Conservation (phyloP, 2,888 invertebrate species). For the Desoria tigrina region DNA sequence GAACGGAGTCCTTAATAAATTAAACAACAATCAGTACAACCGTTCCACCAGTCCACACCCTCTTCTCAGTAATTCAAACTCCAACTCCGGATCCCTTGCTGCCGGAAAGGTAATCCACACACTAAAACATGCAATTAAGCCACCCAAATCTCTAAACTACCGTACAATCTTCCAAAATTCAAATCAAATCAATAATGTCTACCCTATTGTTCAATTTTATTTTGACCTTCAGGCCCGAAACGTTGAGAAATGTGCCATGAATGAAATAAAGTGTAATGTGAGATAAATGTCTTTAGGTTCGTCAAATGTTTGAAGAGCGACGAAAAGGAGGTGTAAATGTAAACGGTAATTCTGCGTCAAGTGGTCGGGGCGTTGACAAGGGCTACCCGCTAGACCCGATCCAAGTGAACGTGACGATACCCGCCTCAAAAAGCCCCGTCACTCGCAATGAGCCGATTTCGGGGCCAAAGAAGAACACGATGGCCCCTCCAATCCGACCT, state of each 20-base stretch:
- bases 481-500: conserved; percentile 26
- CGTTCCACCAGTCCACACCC: not conserved
- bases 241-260: too few species aligned
- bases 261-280: too few species aligned
- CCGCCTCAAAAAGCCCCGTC: conserved; percentile 28
- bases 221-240: too few species aligned
- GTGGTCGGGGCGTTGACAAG: conserved; percentile 52
- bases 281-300: conserved; percentile 61
- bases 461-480: conserved; percentile 27
- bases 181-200: too few species aligned
- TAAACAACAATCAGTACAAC: conserved; percentile 21
- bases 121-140: conserved; percentile 5
- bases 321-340: conserved; percentile 33
- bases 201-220: too few species aligned
- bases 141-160: too few species aligned
- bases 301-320: conserved; percentile 81
- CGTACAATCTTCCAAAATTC: too few species aligned
- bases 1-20: conserved; percentile 35
- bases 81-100: conserved; percentile 10
- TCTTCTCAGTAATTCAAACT: conserved; percentile 7
- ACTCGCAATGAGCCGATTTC: conserved; percentile 25
- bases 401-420: conserved; percentile 15
- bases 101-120: conserved; percentile 43
- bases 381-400: conserved; percentile 54
- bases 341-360: conserved; percentile 24